Conservation (phyloP, 1,140 invertebrate genomes). For the Sitobion miscanthi region DNA sequence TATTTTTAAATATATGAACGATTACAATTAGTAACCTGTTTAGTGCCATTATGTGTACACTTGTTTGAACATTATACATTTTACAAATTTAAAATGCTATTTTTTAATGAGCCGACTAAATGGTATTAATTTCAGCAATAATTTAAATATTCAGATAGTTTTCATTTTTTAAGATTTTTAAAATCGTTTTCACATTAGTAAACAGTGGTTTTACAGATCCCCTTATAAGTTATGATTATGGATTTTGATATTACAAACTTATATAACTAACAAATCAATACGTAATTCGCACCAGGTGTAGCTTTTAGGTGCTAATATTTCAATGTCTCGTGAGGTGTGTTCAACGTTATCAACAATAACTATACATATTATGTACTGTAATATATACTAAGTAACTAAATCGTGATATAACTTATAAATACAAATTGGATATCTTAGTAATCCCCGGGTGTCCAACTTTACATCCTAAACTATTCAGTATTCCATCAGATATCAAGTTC, state of each 20-base stretch:
- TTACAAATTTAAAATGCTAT: background rate
- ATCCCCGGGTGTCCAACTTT: background rate
- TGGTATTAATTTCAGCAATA: background rate
- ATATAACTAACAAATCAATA: background rate
- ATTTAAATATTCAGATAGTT: background rate
- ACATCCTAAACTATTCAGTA: background rate
- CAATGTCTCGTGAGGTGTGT: background rate
- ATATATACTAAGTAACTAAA: too few relatives aligned
- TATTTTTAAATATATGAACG: background rate
- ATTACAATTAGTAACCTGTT: conserved; percentile 9
- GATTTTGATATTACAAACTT: background rate
- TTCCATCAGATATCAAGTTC: background rate
- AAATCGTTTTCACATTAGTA: background rate
- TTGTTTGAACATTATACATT: background rate
- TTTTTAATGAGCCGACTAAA: background rate
- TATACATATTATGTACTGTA: too few relatives aligned
- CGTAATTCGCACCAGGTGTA: background rate
- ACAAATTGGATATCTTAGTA: background rate
- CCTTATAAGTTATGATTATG: background rate
- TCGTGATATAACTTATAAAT: background rate
- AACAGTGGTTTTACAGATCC: background rate
- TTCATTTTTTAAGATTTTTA: background rate
- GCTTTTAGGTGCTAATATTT: too few relatives aligned
- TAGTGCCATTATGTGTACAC: background rate
- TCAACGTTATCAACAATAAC: background rate